Evolutionary conservation across 1,140 invertebrate species (phyloP).

Genomic region (Rhagoletis zephyria): DNA sequence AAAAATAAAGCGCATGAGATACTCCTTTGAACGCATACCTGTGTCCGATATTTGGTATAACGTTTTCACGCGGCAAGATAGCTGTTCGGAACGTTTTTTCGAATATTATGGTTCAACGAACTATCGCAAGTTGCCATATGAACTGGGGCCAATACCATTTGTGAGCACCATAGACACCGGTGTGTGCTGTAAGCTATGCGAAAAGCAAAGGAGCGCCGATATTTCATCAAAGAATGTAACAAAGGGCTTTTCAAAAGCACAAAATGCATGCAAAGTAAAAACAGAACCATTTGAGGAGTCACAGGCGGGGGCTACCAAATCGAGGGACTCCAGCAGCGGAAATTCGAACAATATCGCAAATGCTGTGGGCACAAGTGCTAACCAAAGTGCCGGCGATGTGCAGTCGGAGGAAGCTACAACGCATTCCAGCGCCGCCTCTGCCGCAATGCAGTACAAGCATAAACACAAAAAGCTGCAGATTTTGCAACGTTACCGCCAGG

Average conservation of each 20-base stretch:
- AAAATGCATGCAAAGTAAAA: constrained; percentile 4
- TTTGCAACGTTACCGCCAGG: constrained; percentile 68
- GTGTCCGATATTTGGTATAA: constrained; percentile 84
- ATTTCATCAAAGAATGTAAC: not conserved
- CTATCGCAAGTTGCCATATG: constrained; percentile 83
- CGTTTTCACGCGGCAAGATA: constrained; percentile 83
- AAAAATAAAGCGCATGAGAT: constrained; percentile 78
- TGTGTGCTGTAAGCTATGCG: constrained; percentile 70
- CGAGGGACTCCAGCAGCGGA: constrained; percentile 14
- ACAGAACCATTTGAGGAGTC: not conserved
- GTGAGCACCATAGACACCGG: constrained; percentile 64
- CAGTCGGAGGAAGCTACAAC: constrained; percentile 1
- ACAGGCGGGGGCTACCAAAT: constrained; percentile 19
- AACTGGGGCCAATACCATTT: constrained; percentile 79
- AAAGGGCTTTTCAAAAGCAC: not conserved
- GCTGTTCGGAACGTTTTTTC: constrained; percentile 76
- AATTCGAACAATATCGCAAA: constrained; percentile 14
- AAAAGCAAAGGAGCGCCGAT: constrained; percentile 30
- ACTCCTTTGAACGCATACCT: constrained; percentile 84
- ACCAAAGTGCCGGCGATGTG: not conserved
- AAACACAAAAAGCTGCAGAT: constrained; percentile 69
- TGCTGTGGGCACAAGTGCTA: not conserved
- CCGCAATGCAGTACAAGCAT: constrained; percentile 56
- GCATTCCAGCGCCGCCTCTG: constrained; percentile 7
- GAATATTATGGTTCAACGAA: constrained; percentile 70